Evolutionary conservation across 2,888 invertebrate species (phyloP).

Genomic region (Drosophila pseudotakahashii): DNA sequence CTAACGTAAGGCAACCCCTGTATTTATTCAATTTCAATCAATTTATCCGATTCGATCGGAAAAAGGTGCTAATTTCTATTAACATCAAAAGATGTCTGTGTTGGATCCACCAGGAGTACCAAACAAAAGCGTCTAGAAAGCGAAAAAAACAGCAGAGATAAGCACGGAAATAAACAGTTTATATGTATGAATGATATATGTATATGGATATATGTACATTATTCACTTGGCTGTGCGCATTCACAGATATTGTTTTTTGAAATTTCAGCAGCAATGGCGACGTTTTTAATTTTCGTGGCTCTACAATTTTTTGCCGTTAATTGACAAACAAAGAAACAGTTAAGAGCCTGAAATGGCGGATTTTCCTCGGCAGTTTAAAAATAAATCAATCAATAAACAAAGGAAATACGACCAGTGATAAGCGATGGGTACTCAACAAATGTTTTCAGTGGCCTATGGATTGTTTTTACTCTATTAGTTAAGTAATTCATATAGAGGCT

Average conservation of each 20-base stretch:
- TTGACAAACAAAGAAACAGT: slow-evolving; percentile 33
- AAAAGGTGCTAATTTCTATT: slow-evolving; percentile 56
- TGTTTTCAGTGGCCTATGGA: slow-evolving; percentile 8
- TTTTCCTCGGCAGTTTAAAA: slow-evolving; percentile 37
- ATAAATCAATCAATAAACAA: slow-evolving; percentile 57
- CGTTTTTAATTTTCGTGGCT: slow-evolving; percentile 37
- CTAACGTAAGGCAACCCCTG: not conserved
- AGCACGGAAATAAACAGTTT: slow-evolving; percentile 31
- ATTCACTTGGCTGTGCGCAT: slow-evolving; percentile 10
- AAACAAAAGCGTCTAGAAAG: slow-evolving; percentile 30
- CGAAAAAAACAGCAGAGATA: slow-evolving; percentile 41
- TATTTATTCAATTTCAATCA: slow-evolving; percentile 3
- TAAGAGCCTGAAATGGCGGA: slow-evolving; percentile 46
- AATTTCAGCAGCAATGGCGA: slow-evolving; percentile 46
- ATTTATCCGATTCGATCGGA: not conserved
- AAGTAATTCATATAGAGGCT: slow-evolving; percentile 4
- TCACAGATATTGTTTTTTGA: slow-evolving; percentile 35
- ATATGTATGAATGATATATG: not conserved
- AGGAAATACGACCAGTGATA: slow-evolving; percentile 30
- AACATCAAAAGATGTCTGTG: slow-evolving; percentile 19
- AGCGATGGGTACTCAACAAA: slow-evolving; percentile 8
- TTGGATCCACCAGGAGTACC: slow-evolving; percentile 1
- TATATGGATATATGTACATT: not conserved
- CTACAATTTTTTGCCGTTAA: slow-evolving; percentile 37
- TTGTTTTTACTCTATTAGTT: slow-evolving; percentile 7